These are phyloP conservation scores for Etheostoma perlongum DNA, from an alignment of 2,797 vertebrate genomes.

Conservation along the genomic window DNA sequence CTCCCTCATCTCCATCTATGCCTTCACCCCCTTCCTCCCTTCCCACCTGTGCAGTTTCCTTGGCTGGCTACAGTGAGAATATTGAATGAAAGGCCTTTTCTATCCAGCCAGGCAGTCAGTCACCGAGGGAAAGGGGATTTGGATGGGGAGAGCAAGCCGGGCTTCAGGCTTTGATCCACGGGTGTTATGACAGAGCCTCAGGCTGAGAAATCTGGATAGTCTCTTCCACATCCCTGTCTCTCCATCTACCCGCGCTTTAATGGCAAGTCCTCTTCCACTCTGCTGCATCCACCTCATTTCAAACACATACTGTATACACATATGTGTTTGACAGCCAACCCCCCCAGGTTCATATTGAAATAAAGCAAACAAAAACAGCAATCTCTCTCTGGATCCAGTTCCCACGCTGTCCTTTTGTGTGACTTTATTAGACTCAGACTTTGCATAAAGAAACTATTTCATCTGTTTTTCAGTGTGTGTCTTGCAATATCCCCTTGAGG, in stretches of 20 bases:
- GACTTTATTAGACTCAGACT: conserved; percentile 39
- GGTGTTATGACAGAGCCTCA: conserved; percentile 86
- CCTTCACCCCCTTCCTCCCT: conserved; percentile 29
- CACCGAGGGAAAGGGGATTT: conserved; percentile 72
- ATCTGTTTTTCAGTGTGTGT: conserved; percentile 27
- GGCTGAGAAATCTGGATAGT: conserved; percentile 79
- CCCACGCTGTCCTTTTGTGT: conserved; percentile 43
- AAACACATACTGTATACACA: conserved; percentile 35
- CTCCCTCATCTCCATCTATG: conserved; percentile 45
- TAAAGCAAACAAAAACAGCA: conserved; percentile 37
- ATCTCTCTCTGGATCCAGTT: conserved; percentile 51
- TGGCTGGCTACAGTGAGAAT: conserved; percentile 85
- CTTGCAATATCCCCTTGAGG: neutral
- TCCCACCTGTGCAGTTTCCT: conserved; percentile 71
- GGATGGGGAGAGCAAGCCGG: conserved; percentile 69
- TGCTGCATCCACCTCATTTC: conserved; percentile 57
- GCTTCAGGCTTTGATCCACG: conserved; percentile 84
- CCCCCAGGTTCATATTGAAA: conserved; percentile 24
- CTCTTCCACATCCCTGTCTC: conserved; percentile 67
- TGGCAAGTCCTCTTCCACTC: conserved; percentile 55
- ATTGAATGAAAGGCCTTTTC: conserved; percentile 83
- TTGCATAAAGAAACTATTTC: conserved; percentile 37
- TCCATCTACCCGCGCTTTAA: conserved; percentile 58
- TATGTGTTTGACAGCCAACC: conserved; percentile 29
- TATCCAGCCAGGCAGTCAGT: conserved; percentile 67